Conservation (phyloP, 2,888 invertebrate genomes). For the Apotomis turbidana region DNA sequence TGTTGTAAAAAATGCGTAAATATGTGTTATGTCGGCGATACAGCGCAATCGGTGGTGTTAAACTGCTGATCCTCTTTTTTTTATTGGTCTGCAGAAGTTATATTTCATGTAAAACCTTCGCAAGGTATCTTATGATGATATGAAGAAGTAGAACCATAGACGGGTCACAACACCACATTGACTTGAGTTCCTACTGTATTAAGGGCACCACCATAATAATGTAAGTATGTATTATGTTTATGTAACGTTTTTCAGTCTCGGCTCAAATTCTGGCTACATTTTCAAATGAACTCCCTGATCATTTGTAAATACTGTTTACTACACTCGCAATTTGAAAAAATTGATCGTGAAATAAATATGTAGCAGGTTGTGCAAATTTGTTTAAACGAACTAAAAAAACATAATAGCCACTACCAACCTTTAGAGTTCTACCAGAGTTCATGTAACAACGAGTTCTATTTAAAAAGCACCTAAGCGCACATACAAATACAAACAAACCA, state of each 20-base stretch:
- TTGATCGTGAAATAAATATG: too few species aligned
- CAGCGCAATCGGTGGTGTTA: neutral
- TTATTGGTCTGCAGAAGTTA: neutral
- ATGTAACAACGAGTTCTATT: slow-evolving; percentile 15
- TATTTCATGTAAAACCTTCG: too few species aligned
- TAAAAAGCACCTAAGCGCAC: neutral
- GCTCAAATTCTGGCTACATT: neutral
- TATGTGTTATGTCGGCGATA: slow-evolving; percentile 27
- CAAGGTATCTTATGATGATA: too few species aligned
- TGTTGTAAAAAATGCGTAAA: slow-evolving; percentile 41
- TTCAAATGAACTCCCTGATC: neutral
- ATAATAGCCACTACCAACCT: neutral
- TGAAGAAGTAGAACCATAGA: too few species aligned
- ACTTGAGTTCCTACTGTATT: too few species aligned
- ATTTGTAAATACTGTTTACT: neutral
- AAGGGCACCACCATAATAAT: too few species aligned
- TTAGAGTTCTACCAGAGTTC: neutral
- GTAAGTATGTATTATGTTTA: too few species aligned
- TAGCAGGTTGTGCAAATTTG: neutral
- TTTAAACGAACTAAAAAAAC: neutral
- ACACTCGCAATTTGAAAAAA: too few species aligned
- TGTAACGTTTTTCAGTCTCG: too few species aligned
- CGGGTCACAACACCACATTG: too few species aligned
- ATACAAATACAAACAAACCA: slow-evolving; percentile 23
- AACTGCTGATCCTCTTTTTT: slow-evolving; percentile 8